Evolutionary conservation across 2,113 vertebrate species (phyloP), one percentile per base, ranked within the genome.

Genomic region (Pollimyrus isidori): DNA sequence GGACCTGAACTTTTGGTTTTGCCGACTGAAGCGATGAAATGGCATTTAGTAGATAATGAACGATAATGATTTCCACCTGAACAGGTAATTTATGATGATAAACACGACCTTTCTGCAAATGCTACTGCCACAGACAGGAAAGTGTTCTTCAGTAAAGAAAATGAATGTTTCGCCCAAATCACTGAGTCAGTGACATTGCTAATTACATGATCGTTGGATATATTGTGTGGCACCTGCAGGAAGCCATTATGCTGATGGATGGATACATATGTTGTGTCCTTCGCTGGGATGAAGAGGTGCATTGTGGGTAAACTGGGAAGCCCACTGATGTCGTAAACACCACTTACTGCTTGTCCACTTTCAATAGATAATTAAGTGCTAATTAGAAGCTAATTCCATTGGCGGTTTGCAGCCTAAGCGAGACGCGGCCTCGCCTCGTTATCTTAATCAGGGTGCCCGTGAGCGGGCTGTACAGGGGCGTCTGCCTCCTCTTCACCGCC

Each of bases 331-430:
- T 42, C 30, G 73, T 19, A 80, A 76, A 35, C 46, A 46, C 88
- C 13, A 30, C 88, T 89, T 39, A 35, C 48, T 9, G 17, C 49
- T 45, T 62, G 35, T 65, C 52, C 21, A 56, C 76, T 19, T 80
- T 84, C 50, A 46, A n/a, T 89, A 89, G 39, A 89, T 56, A 88
- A 80, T 88, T 88, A 89, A 89, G 76, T 35, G 19, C 50, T 84
- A 56, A 58, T 89, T 83, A 35, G 48, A 53, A 48, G 17, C 39
- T 73, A 35, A 53, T 56, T 89, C 39, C 53, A 42, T 62, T 7
- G 52, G 39, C 45, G 21, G 42, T 48, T 46, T 42, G 42, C 52
- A 83, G 39, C 21, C 50, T 58, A 23, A 26, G 48, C 23, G 48
- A 53, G 52, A 48, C 3, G 58, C 53, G 19, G 48, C 88, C 88